These are phyloP conservation scores for Moxostoma hubbsi DNA, from an alignment of 2,797 vertebrate species.

Conservation along the genomic window DNA sequence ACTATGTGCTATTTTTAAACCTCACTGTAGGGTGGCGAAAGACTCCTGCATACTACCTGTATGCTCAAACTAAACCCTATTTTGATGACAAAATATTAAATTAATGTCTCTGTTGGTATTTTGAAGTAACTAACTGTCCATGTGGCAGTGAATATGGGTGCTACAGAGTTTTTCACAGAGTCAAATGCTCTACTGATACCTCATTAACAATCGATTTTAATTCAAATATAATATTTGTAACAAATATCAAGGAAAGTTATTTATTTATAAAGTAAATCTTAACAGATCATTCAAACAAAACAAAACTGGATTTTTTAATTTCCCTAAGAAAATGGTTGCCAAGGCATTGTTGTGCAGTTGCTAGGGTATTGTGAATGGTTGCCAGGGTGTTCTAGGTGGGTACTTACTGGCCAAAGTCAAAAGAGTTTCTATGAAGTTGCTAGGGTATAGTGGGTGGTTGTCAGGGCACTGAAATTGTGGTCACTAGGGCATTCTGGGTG, in stretches of 20 bases:
- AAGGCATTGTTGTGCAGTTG: too few relatives aligned
- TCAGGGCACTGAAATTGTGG: too few relatives aligned
- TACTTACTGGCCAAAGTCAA: too few relatives aligned
- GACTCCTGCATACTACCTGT: conserved; percentile 50
- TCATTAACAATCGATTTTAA: not conserved
- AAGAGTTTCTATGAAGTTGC: too few relatives aligned
- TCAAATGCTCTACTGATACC: not conserved
- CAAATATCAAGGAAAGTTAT: too few relatives aligned
- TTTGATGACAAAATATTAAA: not conserved
- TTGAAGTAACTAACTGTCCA: not conserved
- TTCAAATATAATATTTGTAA: too few relatives aligned
- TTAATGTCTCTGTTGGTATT: not conserved
- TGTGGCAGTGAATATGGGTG: not conserved
- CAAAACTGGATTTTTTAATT: too few relatives aligned
- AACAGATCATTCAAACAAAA: not conserved
- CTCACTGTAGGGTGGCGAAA: conserved; percentile 57
- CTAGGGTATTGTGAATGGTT: not conserved
- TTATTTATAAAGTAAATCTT: too few relatives aligned
- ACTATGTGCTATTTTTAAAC: conserved; percentile 72
- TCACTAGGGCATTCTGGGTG: too few relatives aligned
- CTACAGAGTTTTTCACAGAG: not conserved
- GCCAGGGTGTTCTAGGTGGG: too few relatives aligned
- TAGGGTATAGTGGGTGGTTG: too few relatives aligned
- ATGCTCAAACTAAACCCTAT: not conserved
- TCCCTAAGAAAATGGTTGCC: too few relatives aligned